Conservation (phyloP, 2,888 invertebrate species). For the Sepiola atlantica region DNA sequence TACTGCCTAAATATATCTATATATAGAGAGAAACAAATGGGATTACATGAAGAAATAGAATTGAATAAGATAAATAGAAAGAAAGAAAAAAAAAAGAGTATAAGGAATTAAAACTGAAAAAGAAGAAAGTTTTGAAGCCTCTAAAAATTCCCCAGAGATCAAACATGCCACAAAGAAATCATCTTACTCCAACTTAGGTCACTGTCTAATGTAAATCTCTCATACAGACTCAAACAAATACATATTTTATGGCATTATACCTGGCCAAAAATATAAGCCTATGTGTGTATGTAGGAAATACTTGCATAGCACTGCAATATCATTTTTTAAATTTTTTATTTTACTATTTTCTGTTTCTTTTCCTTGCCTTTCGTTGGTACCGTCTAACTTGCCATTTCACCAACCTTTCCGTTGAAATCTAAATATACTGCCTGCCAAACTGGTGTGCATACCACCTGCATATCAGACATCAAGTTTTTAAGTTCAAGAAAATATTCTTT, state of each 20-base stretch:
- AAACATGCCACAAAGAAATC: background rate
- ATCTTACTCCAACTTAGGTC: background rate
- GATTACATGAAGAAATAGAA: background rate
- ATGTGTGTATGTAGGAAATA: background rate
- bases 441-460: background rate
- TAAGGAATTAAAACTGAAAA: background rate
- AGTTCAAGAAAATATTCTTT: no score
- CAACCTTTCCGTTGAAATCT: background rate
- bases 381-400: background rate
- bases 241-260: background rate
- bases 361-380: background rate
- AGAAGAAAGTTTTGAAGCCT: background rate
- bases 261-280: background rate
- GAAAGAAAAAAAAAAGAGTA: background rate
- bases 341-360: no score
- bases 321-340: background rate
- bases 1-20: background rate
- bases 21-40: background rate
- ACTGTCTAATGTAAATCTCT: background rate
- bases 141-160: background rate
- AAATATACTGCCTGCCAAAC: background rate
- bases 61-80: background rate
- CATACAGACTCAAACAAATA: background rate
- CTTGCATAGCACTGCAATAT: background rate
- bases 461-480: background rate